phyloP scores from a whole-genome alignment of 2,888 invertebrate species.

The Agriopis leucophaearia region DNA sequence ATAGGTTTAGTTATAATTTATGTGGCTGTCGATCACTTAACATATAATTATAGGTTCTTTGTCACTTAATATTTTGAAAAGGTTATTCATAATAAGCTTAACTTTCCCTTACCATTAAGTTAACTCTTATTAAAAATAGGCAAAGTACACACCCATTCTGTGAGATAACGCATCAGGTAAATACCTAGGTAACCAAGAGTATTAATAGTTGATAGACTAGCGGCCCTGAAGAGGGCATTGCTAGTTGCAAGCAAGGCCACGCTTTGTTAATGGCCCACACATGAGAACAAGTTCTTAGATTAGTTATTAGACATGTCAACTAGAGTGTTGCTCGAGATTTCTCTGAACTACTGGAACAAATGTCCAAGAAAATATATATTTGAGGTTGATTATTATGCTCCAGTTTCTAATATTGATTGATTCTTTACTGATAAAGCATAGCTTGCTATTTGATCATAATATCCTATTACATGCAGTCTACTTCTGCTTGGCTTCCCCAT shows the following conservation, averaged over 20 bases:
- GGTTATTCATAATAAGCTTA: neutral
- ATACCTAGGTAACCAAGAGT: constrained; percentile 11
- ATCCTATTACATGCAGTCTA: too few relatives aligned
- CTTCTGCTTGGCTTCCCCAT: too few relatives aligned
- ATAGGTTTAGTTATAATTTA: neutral
- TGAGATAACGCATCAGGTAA: constrained; percentile 5
- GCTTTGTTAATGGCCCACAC: constrained; percentile 28
- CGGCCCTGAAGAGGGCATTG: constrained; percentile 32
- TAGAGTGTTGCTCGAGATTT: neutral
- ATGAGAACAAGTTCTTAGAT: constrained; percentile 30
- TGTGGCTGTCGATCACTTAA: neutral
- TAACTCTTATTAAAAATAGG: neutral
- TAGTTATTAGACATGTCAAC: constrained; percentile 6
- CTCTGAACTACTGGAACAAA: neutral
- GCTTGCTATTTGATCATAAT: too few relatives aligned
- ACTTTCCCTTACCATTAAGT: constrained; percentile 3
- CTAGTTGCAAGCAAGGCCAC: constrained; percentile 32
- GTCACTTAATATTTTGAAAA: neutral
- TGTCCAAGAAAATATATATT: neutral
- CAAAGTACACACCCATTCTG: constrained; percentile 6
- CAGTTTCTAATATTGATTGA: neutral
- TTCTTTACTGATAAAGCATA: too few relatives aligned
- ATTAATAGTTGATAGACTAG: constrained; percentile 14
- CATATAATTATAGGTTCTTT: neutral
- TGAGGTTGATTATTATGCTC: neutral